These are phyloP conservation scores for Pachliopta kotzebuea DNA, from an alignment of 2,888 invertebrate genomes.

Conservation along the genomic window DNA sequence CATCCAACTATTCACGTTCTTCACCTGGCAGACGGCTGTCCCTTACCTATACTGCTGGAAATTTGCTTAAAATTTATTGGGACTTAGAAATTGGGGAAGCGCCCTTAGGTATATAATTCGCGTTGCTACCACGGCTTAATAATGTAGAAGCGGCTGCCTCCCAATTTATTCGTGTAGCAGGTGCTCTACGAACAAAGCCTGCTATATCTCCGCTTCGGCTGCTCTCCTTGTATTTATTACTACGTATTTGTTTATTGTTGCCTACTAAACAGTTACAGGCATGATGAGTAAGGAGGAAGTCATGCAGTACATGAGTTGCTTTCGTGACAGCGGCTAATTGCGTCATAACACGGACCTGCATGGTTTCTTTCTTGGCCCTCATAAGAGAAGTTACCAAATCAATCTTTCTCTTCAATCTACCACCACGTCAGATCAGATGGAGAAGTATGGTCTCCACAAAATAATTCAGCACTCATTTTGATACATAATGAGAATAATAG, in stretches of 20 bases:
- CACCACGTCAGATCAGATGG: too few species aligned
- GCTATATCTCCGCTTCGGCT: constrained; percentile 27
- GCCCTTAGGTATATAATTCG: constrained; percentile 13
- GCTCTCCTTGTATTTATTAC: constrained; percentile 20
- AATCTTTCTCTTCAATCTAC: too few species aligned
- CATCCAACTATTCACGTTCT: neutral
- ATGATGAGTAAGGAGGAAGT: neutral
- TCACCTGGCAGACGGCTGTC: neutral
- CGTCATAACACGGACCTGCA: too few species aligned
- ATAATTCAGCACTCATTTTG: too few species aligned
- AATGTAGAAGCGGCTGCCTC: constrained; percentile 39
- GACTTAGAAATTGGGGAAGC: neutral
- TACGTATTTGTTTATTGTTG: constrained; percentile 15
- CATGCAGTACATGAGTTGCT: neutral
- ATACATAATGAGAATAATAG: too few species aligned
- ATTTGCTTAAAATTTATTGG: neutral
- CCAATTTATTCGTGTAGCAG: constrained; percentile 60
- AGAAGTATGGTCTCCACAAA: too few species aligned
- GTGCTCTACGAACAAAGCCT: constrained; percentile 39
- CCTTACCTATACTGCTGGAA: neutral
- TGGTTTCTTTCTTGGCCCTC: too few species aligned
- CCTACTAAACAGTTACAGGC: neutral
- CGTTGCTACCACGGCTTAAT: constrained; percentile 40
- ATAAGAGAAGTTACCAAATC: too few species aligned
- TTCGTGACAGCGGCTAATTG: too few species aligned